Percentiles rank a stretch among this genome's conserved stretches.
phyloP scores from a whole-genome alignment of 1,140 invertebrate genomes.

The Achatina immaculata region DNA sequence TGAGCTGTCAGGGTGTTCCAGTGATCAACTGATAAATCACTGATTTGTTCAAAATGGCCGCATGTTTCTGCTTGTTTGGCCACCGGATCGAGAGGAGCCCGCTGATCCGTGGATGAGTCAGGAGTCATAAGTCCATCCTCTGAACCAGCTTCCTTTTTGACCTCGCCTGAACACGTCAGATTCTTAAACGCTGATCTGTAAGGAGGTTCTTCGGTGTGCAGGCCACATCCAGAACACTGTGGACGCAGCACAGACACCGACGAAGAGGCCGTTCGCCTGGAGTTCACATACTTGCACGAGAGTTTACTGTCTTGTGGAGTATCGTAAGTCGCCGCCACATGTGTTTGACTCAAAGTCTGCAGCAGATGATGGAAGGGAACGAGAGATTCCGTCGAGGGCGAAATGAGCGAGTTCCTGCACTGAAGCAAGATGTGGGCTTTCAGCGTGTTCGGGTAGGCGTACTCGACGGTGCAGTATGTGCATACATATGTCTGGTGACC shows the following conservation, averaged over 20 bases:
- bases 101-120: slow-evolving; percentile 39
- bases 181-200: slow-evolving; percentile 17
- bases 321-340: not conserved
- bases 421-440: slow-evolving; percentile 86
- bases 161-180: not conserved
- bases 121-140: slow-evolving; percentile 17
- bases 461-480: slow-evolving; percentile 79
- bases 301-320: not conserved
- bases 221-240: not conserved
- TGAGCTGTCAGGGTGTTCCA: not conserved
- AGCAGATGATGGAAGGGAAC: slow-evolving; percentile 19
- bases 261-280: not conserved
- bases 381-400: not conserved
- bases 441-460: slow-evolving; percentile 87
- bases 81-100: slow-evolving; percentile 37
- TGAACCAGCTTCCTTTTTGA: not conserved
- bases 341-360: slow-evolving; percentile 16
- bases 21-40: not conserved
- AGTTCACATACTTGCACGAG: not conserved
- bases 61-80: slow-evolving; percentile 2
- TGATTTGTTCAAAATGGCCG: not conserved
- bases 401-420: slow-evolving; percentile 73
- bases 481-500: slow-evolving; percentile 85
- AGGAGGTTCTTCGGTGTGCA: not conserved
- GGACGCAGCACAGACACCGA: not conserved